Evolutionary conservation across 2,113 vertebrate genomes (phyloP).

Genomic region (Brachyhypopomus gauderio): DNA sequence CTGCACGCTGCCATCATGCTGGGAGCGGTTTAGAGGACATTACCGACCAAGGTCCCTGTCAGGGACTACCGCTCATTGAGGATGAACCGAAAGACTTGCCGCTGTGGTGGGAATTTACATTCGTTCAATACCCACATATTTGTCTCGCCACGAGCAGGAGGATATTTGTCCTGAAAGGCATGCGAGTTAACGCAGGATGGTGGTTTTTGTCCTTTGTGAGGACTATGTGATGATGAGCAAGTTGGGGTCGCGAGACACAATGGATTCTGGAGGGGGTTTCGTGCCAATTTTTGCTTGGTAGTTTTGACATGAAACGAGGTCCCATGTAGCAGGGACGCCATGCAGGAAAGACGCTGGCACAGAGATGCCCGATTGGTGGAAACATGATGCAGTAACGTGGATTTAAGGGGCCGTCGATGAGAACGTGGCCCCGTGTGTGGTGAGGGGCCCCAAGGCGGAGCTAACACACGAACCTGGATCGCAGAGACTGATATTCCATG

Average conservation of each 20-base stretch:
- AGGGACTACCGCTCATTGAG: conserved; percentile 17
- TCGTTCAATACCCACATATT: conserved; percentile 9
- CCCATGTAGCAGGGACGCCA: not conserved
- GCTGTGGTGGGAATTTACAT: not conserved
- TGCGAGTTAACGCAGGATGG: not conserved
- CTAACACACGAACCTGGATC: not conserved
- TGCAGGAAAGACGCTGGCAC: not conserved
- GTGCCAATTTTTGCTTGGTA: too few relatives aligned
- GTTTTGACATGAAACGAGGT: not conserved
- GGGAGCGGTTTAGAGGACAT: conserved; percentile 8
- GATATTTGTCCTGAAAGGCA: not conserved
- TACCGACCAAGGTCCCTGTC: not conserved
- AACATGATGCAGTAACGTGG: not conserved
- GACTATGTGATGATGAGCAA: not conserved
- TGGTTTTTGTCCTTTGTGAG: too few relatives aligned
- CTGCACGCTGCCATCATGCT: not conserved
- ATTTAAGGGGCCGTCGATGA: not conserved
- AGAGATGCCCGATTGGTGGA: not conserved
- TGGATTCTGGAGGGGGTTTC: too few relatives aligned
- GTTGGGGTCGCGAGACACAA: not conserved
- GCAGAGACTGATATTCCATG: not conserved
- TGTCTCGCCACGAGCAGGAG: not conserved
- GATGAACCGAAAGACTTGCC: not conserved
- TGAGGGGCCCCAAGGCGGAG: not conserved
- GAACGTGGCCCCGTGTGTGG: not conserved